Evolutionary conservation across 2,797 vertebrate genomes (phyloP), one percentile per base, ranked within the genome.

Genomic region (Poecilia wingei): DNA sequence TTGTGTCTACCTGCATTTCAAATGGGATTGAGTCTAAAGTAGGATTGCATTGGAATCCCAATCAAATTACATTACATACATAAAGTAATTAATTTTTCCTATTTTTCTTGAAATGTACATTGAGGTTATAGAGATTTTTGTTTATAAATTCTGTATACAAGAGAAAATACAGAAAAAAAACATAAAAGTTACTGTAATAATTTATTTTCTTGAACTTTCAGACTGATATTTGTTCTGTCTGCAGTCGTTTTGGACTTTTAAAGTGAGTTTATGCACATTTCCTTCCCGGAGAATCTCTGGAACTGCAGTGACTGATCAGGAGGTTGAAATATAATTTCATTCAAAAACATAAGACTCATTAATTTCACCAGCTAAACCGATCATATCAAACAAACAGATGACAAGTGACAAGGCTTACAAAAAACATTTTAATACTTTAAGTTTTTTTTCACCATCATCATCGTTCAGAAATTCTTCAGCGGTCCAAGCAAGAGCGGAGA

Each of bases 401-500:
- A 85, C 64, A 59, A 72, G 61, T 8, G 78, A 89, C 88, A 82
- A 80, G 33, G 83, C 47, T 83, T 94, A 92, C 79, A 93, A 93
- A 94, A 92, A 88, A 83, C 79, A 80, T 89, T 95, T 95, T 95
- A 95, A 93, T 96, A 92, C 85, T 91, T 91, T 91, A 91, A 93
- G 82, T 87, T 77, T 59, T n/a, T 69, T 66, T 74, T 55, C 72
- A 69, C 41, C 39, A 69, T 64, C 75, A 66, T 70, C 75, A 84
- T 94, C 90, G 85, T 90, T 94, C 90, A 88, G 90, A 91, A 92
- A 91, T 78, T 80, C 84, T 87, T 90, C 79, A 89, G 85, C 80
- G 51, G 85, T 90, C 83, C 14, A 9, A 80, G 86, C 79, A 59
- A 51, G 82, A 81, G 88, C 12, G 77, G 88, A 92, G 88, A 77